These are phyloP conservation scores for Lysandra coridon DNA, from an alignment of 2,888 invertebrate species.

Conservation along the genomic window DNA sequence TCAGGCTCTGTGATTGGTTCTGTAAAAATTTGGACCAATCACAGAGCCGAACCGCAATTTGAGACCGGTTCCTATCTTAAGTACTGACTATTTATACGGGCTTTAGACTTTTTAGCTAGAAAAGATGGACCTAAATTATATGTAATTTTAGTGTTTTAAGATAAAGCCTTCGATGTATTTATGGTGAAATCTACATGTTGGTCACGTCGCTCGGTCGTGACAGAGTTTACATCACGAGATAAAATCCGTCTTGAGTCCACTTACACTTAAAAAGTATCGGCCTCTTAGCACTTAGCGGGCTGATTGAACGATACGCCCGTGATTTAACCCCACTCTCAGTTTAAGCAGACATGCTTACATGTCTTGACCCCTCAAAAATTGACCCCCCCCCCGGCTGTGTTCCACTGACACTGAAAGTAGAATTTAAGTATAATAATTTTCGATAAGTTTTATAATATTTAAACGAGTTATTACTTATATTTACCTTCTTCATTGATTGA, in stretches of 20 bases:
- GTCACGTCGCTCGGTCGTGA: slow-evolving; percentile 76
- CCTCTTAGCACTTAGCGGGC: slow-evolving; percentile 57
- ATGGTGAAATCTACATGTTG: slow-evolving; percentile 64
- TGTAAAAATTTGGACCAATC: no score
- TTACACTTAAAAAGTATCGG: slow-evolving; percentile 55
- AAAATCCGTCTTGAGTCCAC: slow-evolving; percentile 64
- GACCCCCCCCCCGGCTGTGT: background rate
- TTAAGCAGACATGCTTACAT: slow-evolving; percentile 17
- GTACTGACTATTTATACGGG: no score
- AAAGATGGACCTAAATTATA: background rate
- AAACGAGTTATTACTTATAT: no score
- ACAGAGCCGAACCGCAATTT: no score
- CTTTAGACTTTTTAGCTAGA: background rate
- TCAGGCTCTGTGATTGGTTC: no score
- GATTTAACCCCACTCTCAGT: slow-evolving; percentile 27
- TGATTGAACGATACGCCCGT: slow-evolving; percentile 50
- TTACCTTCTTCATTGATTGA: no score
- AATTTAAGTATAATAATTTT: background rate
- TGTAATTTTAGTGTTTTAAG: background rate
- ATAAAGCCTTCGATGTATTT: slow-evolving; percentile 37
- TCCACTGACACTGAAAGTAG: background rate
- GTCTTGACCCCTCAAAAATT: background rate
- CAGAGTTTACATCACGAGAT: slow-evolving; percentile 75
- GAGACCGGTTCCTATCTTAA: no score
- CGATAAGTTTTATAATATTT: background rate